Evolutionary conservation across 2,113 vertebrate genomes (phyloP), one percentile per base, ranked within the genome.

Genomic region (Ahaetulla prasina): DNA sequence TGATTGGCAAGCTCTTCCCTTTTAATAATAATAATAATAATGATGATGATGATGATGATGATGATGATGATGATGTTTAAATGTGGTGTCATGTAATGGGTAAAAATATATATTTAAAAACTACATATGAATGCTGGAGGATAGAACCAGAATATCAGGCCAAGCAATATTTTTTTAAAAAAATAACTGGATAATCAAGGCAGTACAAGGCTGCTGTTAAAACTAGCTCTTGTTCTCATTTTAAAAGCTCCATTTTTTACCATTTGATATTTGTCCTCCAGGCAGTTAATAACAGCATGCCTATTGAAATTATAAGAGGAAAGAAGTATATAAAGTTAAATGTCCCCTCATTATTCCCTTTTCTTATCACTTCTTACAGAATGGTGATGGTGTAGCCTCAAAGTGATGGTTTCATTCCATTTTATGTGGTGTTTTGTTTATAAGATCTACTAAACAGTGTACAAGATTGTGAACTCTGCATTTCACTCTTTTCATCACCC

Each of bases 401-500:
- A 89, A 54, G 35, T 43, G 3, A 8, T 23, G 7, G 47, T 43
- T 89, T 57, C 43, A 50, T 89, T 89, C 52, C 57, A 45, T 85
- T 85, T 89, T 89, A 92, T 89, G 52, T 50, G 39, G 30, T 85
- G 30, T 60, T 30, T 49, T 57, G 52, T 60, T 89, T 85, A 85
- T 49, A 89, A 60, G 43, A 54, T 92, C 43, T 89, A 54, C 52
- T 55, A 88, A 47, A 55, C 39, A 60, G 47, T 85, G 68, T 60
- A 89, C 57, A 89, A 5, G 23, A 49, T 89, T n/a, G 27, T 95
- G 47, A 87, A 86, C 7, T 74, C 80, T 92, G 93, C 85, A 95
- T 52, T 91, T 60, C 94, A 94, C 39, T 45, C 74, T 87, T 93
- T 95, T 93, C 92, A 91, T 49, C 20, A 3, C 74, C 50, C 87